Percentiles rank a stretch among this genome's conserved stretches.
Evolutionary conservation across 2,797 vertebrate genomes (phyloP).

Genomic region (Phrynocephalus vlangalii): DNA sequence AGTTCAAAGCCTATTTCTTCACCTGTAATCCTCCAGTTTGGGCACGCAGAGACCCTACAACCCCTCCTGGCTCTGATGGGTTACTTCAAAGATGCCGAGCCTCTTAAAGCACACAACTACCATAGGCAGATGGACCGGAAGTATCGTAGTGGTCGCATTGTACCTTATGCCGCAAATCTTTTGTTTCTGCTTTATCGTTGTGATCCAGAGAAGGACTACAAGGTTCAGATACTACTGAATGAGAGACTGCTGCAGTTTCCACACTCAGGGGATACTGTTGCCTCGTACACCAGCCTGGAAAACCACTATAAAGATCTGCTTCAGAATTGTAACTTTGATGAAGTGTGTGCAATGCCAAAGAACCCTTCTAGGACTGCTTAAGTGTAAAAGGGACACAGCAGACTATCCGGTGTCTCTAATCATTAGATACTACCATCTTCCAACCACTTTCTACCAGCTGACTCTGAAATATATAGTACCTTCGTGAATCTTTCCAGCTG

Average conservation of each 20-base stretch:
- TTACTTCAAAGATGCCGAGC: slow-evolving; percentile 88
- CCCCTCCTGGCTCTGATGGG: slow-evolving; percentile 93
- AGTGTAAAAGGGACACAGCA: slow-evolving; percentile 42
- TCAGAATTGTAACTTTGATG: slow-evolving; percentile 82
- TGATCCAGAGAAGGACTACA: slow-evolving; percentile 78
- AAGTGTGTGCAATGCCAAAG: slow-evolving; percentile 81
- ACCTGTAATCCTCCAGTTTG: slow-evolving; percentile 88
- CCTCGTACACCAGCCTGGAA: slow-evolving; percentile 84
- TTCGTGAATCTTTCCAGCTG: no score
- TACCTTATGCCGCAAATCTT: slow-evolving; percentile 93
- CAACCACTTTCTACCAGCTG: no score
- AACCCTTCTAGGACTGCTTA: slow-evolving; percentile 63
- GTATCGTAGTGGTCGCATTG: slow-evolving; percentile 87
- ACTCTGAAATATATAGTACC: no score
- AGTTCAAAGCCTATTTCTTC: slow-evolving; percentile 86
- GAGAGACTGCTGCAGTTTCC: slow-evolving; percentile 85
- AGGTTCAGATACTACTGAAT: slow-evolving; percentile 87
- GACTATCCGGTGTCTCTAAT: no score
- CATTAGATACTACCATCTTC: no score
- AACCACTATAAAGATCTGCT: slow-evolving; percentile 86
- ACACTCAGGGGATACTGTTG: slow-evolving; percentile 77
- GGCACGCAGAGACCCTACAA: slow-evolving; percentile 94
- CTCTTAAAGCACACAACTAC: slow-evolving; percentile 87
- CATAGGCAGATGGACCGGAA: slow-evolving; percentile 75
- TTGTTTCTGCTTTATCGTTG: slow-evolving; percentile 92